A percentile compares a stretch with the other conserved stretches of the same genome.
Conservation (phyloP, 2,113 vertebrate species). For the Seriola dumerili region DNA sequence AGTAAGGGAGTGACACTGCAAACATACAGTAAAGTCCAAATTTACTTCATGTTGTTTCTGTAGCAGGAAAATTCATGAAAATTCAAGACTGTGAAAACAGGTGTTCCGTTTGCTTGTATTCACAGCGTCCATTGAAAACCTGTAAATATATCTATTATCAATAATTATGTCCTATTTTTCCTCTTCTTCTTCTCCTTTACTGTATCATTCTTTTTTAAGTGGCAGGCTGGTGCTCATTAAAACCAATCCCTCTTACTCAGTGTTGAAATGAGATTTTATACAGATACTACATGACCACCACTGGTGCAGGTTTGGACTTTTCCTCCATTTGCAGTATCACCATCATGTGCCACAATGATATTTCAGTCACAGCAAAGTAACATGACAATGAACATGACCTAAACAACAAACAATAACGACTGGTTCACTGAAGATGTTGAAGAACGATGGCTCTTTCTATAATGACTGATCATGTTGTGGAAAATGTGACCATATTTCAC, state of each 20-base stretch:
- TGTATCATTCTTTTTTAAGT: no score
- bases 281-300: not conserved
- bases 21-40: not conserved
- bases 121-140: not conserved
- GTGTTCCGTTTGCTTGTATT: not conserved
- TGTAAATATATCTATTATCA: not conserved
- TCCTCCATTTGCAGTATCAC: not conserved
- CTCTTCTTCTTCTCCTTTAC: no score
- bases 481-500: slow-evolving; percentile 11
- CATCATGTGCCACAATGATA: not conserved
- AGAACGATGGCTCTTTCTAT: not conserved
- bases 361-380: not conserved
- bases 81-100: no score
- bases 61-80: not conserved
- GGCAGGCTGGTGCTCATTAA: not conserved
- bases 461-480: not conserved
- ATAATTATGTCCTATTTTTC: no score
- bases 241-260: not conserved
- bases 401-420: slow-evolving; percentile 6
- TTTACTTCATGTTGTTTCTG: not conserved
- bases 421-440: not conserved
- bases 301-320: not conserved
- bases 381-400: not conserved
- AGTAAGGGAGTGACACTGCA: not conserved
- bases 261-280: not conserved